Evolutionary conservation across 1,140 invertebrate genomes (phyloP).

Genomic region (Calosoma granatense): DNA sequence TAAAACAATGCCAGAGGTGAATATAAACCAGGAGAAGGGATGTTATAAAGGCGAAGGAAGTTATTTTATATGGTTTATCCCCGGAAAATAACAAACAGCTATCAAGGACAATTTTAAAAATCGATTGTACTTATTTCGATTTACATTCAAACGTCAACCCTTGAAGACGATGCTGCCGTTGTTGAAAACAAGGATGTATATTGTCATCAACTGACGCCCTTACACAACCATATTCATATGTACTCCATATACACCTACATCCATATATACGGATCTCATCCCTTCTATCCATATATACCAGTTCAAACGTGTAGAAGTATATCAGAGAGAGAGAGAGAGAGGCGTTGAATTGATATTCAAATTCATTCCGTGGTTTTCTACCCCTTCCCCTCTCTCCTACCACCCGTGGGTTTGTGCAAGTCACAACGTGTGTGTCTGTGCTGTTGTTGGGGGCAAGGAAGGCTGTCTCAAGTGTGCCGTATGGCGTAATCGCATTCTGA

Average conservation of each 20-base stretch:
- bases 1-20: no score
- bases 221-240: not conserved
- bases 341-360: constrained; percentile 7
- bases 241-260: no score
- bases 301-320: not conserved
- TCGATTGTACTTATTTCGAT: no score
- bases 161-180: no score
- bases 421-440: not conserved
- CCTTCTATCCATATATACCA: no score
- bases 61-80: no score
- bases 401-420: not conserved
- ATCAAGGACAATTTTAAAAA: no score
- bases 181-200: not conserved
- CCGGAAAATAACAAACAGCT: no score
- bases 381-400: not conserved
- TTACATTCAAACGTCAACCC: no score
- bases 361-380: constrained; percentile 5
- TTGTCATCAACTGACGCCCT: not conserved
- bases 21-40: no score
- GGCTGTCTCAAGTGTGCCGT: constrained; percentile 5
- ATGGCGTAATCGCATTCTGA: constrained; percentile 6
- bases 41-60: no score
- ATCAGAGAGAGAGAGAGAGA: not conserved
- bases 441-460: not conserved
- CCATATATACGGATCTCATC: no score